Conservation (phyloP, 2,113 vertebrate genomes). For the Monopterus albus region DNA sequence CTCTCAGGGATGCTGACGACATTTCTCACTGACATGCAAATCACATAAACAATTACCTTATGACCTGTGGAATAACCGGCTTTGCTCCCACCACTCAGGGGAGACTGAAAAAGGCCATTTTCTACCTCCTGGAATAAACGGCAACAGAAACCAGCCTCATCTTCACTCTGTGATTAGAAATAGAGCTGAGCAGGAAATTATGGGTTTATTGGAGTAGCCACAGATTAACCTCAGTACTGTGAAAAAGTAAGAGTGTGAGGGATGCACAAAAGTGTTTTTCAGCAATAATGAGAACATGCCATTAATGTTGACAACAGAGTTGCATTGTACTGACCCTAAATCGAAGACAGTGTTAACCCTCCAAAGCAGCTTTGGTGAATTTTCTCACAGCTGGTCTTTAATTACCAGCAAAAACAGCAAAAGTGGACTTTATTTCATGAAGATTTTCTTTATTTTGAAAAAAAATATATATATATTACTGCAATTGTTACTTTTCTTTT, state of each 20-base stretch:
- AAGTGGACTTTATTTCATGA: too few relatives aligned
- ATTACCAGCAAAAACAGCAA: too few relatives aligned
- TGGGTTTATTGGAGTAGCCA: conserved; percentile 32
- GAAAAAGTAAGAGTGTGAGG: conserved; percentile 10
- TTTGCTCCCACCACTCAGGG: conserved; percentile 13
- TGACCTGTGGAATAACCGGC: conserved; percentile 59
- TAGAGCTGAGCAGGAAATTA: conserved; percentile 36
- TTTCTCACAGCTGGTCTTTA: too few relatives aligned
- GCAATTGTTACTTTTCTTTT: too few relatives aligned
- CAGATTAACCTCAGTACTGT: conserved; percentile 27
- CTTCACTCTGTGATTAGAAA: conserved; percentile 46
- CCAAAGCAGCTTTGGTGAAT: too few relatives aligned
- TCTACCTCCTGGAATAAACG: conserved; percentile 22
- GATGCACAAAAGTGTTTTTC: too few relatives aligned
- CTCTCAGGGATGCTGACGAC: conserved; percentile 40
- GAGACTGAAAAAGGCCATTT: conserved; percentile 47
- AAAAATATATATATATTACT: too few relatives aligned
- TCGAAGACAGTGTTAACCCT: too few relatives aligned
- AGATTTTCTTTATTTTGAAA: too few relatives aligned
- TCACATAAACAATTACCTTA: conserved; percentile 70
- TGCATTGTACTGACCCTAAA: too few relatives aligned
- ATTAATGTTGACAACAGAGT: too few relatives aligned
- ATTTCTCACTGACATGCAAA: conserved; percentile 52
- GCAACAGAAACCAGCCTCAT: conserved; percentile 41
- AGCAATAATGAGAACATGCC: too few relatives aligned